Evolutionary conservation across 2,113 vertebrate species (phyloP).

Genomic region (Pterocles gutturalis): DNA sequence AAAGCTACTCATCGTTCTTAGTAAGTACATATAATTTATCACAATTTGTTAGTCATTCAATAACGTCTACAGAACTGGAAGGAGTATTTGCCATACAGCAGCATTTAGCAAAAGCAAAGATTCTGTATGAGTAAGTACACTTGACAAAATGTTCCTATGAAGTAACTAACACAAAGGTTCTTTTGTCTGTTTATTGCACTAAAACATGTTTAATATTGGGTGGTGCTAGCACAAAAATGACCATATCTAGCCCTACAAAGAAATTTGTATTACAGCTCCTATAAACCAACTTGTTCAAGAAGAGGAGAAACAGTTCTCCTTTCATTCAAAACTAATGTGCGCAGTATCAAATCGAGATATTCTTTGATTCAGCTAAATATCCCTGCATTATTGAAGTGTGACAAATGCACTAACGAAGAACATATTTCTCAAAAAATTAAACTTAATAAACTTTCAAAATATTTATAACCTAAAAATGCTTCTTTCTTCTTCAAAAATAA

Average conservation of each 20-base stretch:
- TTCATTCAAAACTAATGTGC: background rate
- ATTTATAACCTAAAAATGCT: background rate
- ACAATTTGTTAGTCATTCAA: background rate
- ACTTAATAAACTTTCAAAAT: background rate
- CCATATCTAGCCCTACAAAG: background rate
- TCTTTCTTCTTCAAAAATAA: background rate
- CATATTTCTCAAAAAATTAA: background rate
- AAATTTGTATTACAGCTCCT: background rate
- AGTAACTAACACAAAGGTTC: background rate
- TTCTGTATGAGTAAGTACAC: background rate
- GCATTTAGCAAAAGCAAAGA: background rate
- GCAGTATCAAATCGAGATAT: background rate
- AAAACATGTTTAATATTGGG: background rate
- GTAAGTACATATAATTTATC: background rate
- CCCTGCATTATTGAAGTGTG: background rate
- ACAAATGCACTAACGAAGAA: background rate
- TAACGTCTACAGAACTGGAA: background rate
- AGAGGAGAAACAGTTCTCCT: conserved; percentile 35
- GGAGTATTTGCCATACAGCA: background rate
- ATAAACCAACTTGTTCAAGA: conserved; percentile 75
- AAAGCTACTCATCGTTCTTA: background rate
- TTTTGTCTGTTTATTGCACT: background rate
- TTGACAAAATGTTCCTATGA: background rate
- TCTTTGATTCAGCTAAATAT: conserved; percentile 12
- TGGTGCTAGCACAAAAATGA: background rate